Base-by-base conservation (phyloP, 2,797 vertebrate genomes). In the Sebastes taczanowskii region DNA sequence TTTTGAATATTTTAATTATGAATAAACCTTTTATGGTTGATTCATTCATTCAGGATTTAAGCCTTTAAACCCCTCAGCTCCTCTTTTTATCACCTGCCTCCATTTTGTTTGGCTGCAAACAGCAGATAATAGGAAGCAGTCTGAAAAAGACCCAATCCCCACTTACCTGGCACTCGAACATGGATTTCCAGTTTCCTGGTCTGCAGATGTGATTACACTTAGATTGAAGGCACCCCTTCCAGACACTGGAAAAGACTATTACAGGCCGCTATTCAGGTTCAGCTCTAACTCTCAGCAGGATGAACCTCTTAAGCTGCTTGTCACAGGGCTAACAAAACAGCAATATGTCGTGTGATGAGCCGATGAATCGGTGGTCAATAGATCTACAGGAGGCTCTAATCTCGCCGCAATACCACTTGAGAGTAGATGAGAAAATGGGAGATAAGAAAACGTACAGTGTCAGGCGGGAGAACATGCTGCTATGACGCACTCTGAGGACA, bases 101-200 rank as follows among this genome's bases (percentile, higher is more conserved):
- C 76, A 52, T 84, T 78, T 87, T 82, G 61, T 75, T 86, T 69
- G 29, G 67, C 70, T 32, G 42, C 56, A 42, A 82, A 74, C 65
- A 74, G 68, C 2, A 71, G 34, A 83, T 84, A 71, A 88, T 87
- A 85, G 59, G 56, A 89, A 87, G 72, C 77, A 67, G 74, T 32
- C 74, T 79, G 74, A 72, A 91, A 90, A 91, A 77, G 60, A 80
- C 52, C 78, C 76, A 82, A 72, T 89, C 88, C 74, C 87, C 84
- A 86, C 82, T 94, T 81, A 88, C 82, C 85, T 88, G 80, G 75
- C 84, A 27, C 78, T 90, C 85, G 84, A 76, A 88, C 79, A 68
- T 65, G 80, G 88, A 88, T 93, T 94, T 88, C 81, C 81, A 90
- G 88, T 88, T 92, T 90, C 80, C 89, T 84, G 85, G 62, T 90